phyloP scores from a whole-genome alignment of 2,888 invertebrate genomes.

The Dione juno region DNA sequence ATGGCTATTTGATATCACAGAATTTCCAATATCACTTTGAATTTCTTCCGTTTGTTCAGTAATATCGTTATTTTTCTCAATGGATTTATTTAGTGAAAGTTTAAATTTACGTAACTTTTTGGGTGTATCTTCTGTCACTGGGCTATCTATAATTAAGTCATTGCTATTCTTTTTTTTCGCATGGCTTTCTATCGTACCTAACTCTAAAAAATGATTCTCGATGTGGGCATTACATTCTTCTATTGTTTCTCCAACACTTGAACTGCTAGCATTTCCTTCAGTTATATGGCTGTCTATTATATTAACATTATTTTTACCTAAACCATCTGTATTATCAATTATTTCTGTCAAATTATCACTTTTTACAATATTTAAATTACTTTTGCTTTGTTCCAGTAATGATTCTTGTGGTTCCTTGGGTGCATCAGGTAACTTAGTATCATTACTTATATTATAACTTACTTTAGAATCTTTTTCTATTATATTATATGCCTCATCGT shows the following conservation, averaged over 20 bases:
- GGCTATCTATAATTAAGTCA: background rate
- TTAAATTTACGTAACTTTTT: constrained; percentile 21
- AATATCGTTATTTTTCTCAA: constrained; percentile 14
- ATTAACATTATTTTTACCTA: background rate
- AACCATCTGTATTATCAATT: background rate
- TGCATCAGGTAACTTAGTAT: background rate
- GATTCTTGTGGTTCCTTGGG: background rate
- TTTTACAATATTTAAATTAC: background rate
- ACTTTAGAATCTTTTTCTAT: background rate
- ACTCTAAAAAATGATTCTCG: constrained; percentile 25
- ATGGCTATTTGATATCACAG: background rate
- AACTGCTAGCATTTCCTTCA: background rate
- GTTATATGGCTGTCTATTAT: background rate
- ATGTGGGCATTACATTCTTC: background rate
- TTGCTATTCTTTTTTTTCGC: constrained; percentile 10
- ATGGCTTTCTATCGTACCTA: constrained; percentile 20
- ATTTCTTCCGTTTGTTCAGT: background rate
- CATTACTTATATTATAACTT: background rate
- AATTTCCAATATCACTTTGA: background rate
- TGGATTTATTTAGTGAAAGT: constrained; percentile 32
- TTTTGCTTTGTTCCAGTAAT: background rate
- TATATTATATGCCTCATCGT: background rate
- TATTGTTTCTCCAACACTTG: background rate
- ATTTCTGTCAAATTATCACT: background rate
- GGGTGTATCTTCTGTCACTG: background rate